Evolutionary conservation across 1,140 invertebrate species (phyloP).

Genomic region (Aethina tumida): DNA sequence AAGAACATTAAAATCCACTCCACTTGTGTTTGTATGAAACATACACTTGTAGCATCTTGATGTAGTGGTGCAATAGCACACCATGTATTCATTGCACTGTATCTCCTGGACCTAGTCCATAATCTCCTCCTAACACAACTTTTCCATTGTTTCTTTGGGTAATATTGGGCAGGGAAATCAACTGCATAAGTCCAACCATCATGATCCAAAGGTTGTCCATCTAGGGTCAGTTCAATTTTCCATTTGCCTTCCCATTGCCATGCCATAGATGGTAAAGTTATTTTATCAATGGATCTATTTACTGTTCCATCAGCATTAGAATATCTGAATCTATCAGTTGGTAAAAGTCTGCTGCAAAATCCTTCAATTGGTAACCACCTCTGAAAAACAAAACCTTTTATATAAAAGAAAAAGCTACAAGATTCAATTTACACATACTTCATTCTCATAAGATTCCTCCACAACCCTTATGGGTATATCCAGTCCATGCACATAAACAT

Average conservation of each 20-base stretch:
- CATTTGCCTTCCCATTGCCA: constrained; percentile 95
- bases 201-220: constrained; percentile 76
- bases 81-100: constrained; percentile 84
- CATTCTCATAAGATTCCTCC: constrained; percentile 88
- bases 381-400: constrained; percentile 34
- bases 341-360: constrained; percentile 69
- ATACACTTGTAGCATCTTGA: constrained; percentile 72
- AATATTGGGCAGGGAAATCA: constrained; percentile 82
- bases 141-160: constrained; percentile 76
- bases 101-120: constrained; percentile 78
- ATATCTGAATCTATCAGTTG: constrained; percentile 77
- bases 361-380: constrained; percentile 85
- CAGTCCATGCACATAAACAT: constrained; percentile 77
- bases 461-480: constrained; percentile 83
- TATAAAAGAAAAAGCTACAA: constrained; percentile 1
- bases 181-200: constrained; percentile 93
- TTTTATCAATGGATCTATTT: constrained; percentile 66
- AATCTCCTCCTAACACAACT: constrained; percentile 82
- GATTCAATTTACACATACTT: constrained; percentile 41
- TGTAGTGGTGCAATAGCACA: constrained; percentile 79
- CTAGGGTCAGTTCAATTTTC: constrained; percentile 77
- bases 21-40: constrained; percentile 1
- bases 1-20: neutral
- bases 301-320: constrained; percentile 72
- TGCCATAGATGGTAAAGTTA: constrained; percentile 80